These are phyloP conservation scores for Amiota minor DNA, from an alignment of 2,888 invertebrate species.

Conservation along the genomic window DNA sequence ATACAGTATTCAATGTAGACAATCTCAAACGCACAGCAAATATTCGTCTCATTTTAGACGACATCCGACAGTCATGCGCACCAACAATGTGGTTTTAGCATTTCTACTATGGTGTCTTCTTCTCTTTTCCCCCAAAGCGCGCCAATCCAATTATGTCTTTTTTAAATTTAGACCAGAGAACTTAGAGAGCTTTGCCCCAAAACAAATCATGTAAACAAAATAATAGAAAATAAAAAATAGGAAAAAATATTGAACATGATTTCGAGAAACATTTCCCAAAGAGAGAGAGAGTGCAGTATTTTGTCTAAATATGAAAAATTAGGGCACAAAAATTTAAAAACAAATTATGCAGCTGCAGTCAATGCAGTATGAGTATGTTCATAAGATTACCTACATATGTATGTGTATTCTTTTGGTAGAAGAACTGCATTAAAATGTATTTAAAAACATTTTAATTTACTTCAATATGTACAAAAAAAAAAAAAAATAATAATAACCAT, in stretches of 20 bases:
- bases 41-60: not conserved
- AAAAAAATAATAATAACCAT: too few species aligned
- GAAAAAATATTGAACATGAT: not conserved
- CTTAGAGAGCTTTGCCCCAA: not conserved
- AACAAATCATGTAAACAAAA: not conserved
- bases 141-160: conserved; percentile 27
- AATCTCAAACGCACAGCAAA: not conserved
- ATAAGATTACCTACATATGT: too few species aligned
- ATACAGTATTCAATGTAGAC: too few species aligned
- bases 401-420: too few species aligned
- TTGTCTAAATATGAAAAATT: conserved; percentile 7
- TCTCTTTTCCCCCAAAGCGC: not conserved
- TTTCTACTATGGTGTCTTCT: not conserved
- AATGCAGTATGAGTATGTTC: not conserved
- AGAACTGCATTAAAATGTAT: too few species aligned
- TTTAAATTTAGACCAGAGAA: conserved; percentile 9
- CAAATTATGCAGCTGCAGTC: not conserved
- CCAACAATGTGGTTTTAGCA: not conserved
- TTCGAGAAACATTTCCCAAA: too few species aligned
- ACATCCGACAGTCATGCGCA: conserved; percentile 8
- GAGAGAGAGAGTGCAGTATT: too few species aligned
- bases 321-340: not conserved
- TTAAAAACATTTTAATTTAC: too few species aligned
- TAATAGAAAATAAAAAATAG: conserved; percentile 9
- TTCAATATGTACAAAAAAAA: too few species aligned